phyloP scores from a whole-genome alignment of 2,888 invertebrate species.

The Cephus spinipes region DNA sequence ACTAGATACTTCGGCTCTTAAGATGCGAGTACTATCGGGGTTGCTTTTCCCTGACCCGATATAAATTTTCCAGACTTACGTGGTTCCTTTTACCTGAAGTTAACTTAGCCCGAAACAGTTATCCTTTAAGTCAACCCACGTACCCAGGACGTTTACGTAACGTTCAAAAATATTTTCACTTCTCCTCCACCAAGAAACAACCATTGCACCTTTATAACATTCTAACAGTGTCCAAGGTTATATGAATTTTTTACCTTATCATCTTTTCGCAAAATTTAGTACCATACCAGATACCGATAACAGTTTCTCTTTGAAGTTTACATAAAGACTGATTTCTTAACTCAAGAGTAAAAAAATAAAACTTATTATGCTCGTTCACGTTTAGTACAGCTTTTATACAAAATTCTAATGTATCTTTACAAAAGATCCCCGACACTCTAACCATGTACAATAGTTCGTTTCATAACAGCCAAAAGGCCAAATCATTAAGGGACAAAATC shows the following conservation, averaged over 20 bases:
- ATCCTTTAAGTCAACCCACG: neutral
- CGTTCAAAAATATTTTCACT: neutral
- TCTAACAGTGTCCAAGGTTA: neutral
- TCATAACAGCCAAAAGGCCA: neutral
- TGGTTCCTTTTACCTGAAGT: neutral
- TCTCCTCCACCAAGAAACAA: neutral
- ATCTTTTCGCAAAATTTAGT: neutral
- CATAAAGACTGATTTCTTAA: neutral
- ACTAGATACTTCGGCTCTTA: neutral
- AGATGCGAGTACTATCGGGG: neutral
- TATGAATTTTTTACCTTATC: neutral
- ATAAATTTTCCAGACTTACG: neutral
- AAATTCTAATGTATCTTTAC: neutral
- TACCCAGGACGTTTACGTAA: neutral
- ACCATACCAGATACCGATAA: neutral
- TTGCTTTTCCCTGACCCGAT: neutral
- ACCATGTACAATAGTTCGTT: neutral
- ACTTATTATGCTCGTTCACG: neutral
- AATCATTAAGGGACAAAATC: neutral
- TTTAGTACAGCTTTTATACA: neutral
- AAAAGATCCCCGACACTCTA: neutral
- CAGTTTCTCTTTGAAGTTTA: neutral
- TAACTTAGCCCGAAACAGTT: neutral
- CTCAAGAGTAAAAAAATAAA: neutral
- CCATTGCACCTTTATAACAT: neutral